These are phyloP conservation scores for Drosophila teissieri DNA, from an alignment of 1,140 invertebrate genomes.

Conservation along the genomic window DNA sequence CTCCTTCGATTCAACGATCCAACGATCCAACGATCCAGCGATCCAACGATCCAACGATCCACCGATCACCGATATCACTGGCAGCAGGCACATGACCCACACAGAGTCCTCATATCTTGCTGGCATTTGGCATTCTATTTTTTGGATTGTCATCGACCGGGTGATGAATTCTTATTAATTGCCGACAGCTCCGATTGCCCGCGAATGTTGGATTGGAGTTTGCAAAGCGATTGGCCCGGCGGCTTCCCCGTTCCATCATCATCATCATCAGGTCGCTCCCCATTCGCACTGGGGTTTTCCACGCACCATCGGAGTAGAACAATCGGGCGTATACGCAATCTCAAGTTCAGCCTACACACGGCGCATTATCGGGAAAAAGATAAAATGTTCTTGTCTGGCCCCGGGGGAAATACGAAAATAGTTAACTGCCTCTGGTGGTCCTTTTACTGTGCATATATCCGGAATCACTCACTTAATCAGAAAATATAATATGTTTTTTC, in stretches of 20 bases:
- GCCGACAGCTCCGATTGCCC: slow-evolving; percentile 24
- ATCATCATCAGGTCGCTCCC: slow-evolving; percentile 30
- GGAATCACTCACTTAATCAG: neutral
- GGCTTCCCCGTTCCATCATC: slow-evolving; percentile 46
- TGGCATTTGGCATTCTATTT: slow-evolving; percentile 54
- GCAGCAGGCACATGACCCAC: slow-evolving; percentile 65
- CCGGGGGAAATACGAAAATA: slow-evolving; percentile 25
- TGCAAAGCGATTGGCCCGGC: slow-evolving; percentile 22
- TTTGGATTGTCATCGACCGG: slow-evolving; percentile 47
- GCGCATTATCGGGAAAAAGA: slow-evolving; percentile 30
- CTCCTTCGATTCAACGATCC: slow-evolving; percentile 11
- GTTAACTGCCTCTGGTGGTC: slow-evolving; percentile 23
- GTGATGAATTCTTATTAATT: slow-evolving; percentile 75
- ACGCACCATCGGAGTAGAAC: slow-evolving; percentile 23
- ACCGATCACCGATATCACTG: slow-evolving; percentile 44
- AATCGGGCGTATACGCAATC: slow-evolving; percentile 49
- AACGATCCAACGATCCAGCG: too few relatives aligned
- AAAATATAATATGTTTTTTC: neutral
- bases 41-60: neutral
- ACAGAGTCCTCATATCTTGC: slow-evolving; percentile 21
- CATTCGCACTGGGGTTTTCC: slow-evolving; percentile 15
- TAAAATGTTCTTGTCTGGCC: slow-evolving; percentile 26
- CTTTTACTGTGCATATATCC: neutral
- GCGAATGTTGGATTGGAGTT: slow-evolving; percentile 25
- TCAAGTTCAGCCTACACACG: slow-evolving; percentile 29